phyloP scores from a whole-genome alignment of 2,113 vertebrate species.

The Rynchops niger region DNA sequence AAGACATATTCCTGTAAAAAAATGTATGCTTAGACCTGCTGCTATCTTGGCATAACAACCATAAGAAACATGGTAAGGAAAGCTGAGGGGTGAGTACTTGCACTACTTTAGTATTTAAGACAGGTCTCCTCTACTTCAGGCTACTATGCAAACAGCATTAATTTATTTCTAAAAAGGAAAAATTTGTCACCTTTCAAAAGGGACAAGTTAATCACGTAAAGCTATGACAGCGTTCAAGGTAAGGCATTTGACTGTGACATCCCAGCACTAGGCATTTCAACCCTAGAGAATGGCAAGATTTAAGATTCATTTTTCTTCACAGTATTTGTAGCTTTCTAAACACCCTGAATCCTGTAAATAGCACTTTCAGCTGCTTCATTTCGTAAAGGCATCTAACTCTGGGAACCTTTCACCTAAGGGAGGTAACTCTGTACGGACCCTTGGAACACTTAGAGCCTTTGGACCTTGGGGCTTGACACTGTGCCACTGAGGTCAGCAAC shows the following conservation, averaged over 20 bases:
- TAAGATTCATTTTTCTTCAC: background rate
- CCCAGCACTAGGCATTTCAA: background rate
- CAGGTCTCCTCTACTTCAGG: background rate
- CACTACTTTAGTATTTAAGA: background rate
- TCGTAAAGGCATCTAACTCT: background rate
- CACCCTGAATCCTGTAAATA: background rate
- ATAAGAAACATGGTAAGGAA: background rate
- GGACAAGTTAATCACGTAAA: background rate
- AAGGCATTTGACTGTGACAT: background rate
- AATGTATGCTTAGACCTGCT: background rate
- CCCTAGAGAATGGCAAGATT: background rate
- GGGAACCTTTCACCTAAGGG: background rate
- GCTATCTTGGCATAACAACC: background rate
- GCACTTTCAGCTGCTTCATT: background rate
- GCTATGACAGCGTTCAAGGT: background rate
- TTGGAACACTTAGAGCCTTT: background rate
- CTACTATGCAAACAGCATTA: background rate
- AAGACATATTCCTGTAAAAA: background rate
- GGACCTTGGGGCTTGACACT: background rate
- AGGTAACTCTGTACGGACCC: background rate
- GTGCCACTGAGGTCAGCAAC: background rate
- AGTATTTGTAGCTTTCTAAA: background rate
- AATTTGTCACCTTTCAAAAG: background rate
- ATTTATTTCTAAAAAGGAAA: background rate
- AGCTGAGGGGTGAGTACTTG: background rate